Evolutionary conservation across 2,797 vertebrate genomes (phyloP).

Genomic region (Etheostoma perlongum): DNA sequence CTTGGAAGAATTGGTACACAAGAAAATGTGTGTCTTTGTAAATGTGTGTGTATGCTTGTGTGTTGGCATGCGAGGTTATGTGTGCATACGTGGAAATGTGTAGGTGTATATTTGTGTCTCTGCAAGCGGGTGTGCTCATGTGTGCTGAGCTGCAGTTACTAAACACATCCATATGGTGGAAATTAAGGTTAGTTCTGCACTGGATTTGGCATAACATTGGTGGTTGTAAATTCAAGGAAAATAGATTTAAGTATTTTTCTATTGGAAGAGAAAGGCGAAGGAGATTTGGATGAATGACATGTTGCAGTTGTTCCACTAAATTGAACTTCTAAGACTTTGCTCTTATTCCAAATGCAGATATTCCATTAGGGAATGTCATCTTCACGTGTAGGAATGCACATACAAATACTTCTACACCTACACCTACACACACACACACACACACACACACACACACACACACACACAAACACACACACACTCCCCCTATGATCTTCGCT

Average conservation of each 20-base stretch:
- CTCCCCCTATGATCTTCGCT: slow-evolving; percentile 58
- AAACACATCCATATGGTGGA: slow-evolving; percentile 78
- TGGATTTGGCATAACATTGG: slow-evolving; percentile 50
- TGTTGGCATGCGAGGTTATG: slow-evolving; percentile 22
- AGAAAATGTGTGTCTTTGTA: slow-evolving; percentile 25
- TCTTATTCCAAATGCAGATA: slow-evolving; percentile 18
- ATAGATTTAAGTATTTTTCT: slow-evolving; percentile 36
- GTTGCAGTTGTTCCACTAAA: slow-evolving; percentile 49
- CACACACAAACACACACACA: slow-evolving; percentile 20
- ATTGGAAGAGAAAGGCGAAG: slow-evolving; percentile 19
- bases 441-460: slow-evolving; percentile 15
- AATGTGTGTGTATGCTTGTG: neutral
- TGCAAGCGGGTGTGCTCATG: slow-evolving; percentile 48
- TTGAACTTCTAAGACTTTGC: slow-evolving; percentile 71
- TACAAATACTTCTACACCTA: slow-evolving; percentile 20
- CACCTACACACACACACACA: neutral
- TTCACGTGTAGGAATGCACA: slow-evolving; percentile 31
- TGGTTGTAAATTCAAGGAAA: slow-evolving; percentile 49
- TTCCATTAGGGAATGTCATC: slow-evolving; percentile 21
- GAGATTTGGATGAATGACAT: slow-evolving; percentile 29
- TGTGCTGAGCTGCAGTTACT: slow-evolving; percentile 51
- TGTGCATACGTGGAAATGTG: slow-evolving; percentile 42
- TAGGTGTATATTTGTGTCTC: slow-evolving; percentile 35
- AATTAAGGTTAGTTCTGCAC: slow-evolving; percentile 33
- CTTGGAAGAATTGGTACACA: neutral